Conservation (phyloP, 2,113 vertebrate species). For the Pantherophis guttatus region DNA sequence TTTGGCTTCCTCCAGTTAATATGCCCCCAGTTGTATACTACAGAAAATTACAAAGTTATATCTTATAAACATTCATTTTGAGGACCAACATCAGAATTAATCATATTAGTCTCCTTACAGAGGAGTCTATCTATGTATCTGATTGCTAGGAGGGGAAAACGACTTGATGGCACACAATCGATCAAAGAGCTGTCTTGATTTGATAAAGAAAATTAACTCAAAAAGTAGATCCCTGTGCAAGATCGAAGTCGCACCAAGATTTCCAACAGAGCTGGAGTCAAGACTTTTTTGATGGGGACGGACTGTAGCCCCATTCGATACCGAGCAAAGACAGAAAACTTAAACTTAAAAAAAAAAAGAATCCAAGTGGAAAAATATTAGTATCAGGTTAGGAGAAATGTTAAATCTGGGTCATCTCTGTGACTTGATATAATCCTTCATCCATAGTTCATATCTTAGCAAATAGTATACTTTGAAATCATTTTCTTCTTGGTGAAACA, state of each 20-base stretch:
- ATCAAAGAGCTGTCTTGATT: neutral
- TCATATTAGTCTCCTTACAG: neutral
- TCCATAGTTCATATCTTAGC: conserved; percentile 44
- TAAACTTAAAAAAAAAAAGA: conserved; percentile 29
- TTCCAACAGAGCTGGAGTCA: neutral
- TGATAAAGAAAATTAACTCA: neutral
- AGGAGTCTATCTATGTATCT: neutral
- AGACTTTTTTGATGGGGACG: neutral
- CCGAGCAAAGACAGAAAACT: neutral
- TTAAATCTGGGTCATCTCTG: conserved; percentile 48
- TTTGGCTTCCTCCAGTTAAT: neutral
- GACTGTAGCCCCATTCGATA: neutral
- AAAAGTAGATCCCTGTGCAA: neutral
- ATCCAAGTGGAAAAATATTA: conserved; percentile 46
- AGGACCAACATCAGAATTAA: neutral
- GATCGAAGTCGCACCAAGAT: neutral
- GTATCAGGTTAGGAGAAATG: conserved; percentile 56
- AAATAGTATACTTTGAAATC: conserved; percentile 38
- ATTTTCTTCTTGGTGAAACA: conserved; percentile 24
- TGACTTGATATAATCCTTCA: conserved; percentile 37
- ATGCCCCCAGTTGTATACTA: neutral
- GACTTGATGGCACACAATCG: neutral
- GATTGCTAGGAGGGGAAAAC: neutral
- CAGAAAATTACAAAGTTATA: neutral
- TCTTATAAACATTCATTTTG: neutral